phyloP scores from a whole-genome alignment of 2,888 invertebrate genomes.

The Lithophane socia region DNA sequence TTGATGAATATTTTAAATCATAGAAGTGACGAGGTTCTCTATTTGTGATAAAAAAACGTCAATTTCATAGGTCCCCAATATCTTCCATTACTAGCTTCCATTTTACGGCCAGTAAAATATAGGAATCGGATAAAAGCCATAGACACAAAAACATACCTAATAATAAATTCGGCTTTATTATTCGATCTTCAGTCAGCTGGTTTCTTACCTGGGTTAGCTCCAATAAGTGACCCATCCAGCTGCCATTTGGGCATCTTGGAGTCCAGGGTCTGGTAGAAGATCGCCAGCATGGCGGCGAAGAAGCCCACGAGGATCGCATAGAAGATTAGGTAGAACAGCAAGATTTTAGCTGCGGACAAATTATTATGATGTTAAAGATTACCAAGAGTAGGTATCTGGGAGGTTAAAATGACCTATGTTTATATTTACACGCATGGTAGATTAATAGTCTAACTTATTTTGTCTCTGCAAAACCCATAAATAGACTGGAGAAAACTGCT shows the following conservation, averaged over 20 bases:
- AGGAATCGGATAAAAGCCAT: background rate
- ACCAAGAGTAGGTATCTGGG: background rate
- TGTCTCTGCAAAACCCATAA: background rate
- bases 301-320: slow-evolving; percentile 97
- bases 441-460: background rate
- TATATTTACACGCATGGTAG: background rate
- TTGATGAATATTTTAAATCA: too few species aligned
- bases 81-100: background rate
- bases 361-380: background rate
- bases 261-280: slow-evolving; percentile 98
- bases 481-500: background rate
- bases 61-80: too few species aligned
- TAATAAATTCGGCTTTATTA: background rate
- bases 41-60: too few species aligned
- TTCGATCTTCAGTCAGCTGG: too few species aligned
- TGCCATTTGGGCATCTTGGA: slow-evolving; percentile 97
- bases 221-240: slow-evolving; percentile 96
- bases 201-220: slow-evolving; percentile 96
- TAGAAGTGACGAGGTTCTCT: too few species aligned
- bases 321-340: slow-evolving; percentile 98
- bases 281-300: slow-evolving; percentile 98
- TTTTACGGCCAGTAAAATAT: background rate
- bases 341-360: slow-evolving; percentile 96
- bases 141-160: background rate
- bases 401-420: background rate